Percentiles rank a stretch among this genome's conserved stretches.
Evolutionary conservation across 2,797 vertebrate genomes (phyloP).

Genomic region (Babyrousa celebensis): DNA sequence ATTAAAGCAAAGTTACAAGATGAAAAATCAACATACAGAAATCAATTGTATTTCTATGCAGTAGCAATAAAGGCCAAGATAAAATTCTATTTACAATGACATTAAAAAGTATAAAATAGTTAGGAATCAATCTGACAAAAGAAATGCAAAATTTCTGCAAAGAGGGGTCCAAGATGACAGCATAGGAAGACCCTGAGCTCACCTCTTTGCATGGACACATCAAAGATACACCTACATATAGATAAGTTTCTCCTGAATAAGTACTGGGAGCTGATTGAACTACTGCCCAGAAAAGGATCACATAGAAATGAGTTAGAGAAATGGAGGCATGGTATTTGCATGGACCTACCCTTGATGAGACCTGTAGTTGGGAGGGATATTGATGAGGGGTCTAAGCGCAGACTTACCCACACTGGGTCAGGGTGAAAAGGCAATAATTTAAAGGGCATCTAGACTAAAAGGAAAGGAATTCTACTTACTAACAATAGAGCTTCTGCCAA

Average conservation of each 20-base stretch:
- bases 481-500: background rate
- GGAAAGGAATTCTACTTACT: background rate
- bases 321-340: background rate
- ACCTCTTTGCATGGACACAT: background rate
- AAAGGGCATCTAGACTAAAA: background rate
- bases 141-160: background rate
- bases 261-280: background rate
- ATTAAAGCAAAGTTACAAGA: background rate
- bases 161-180: background rate
- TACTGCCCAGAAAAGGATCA: background rate
- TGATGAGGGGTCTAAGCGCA: background rate
- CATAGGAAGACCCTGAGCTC: background rate
- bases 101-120: background rate
- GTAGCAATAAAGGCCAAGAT: too few relatives aligned
- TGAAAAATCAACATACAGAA: background rate
- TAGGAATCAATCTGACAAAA: background rate
- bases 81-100: background rate
- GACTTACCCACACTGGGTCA: background rate
- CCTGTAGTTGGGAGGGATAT: background rate
- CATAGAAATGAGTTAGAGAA: background rate
- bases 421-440: background rate
- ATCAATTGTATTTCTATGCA: too few relatives aligned
- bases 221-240: background rate
- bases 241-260: background rate
- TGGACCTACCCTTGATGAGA: background rate